Evolutionary conservation across 2,888 invertebrate species (phyloP).

Genomic region (Ashinkailepas kermadecensis): DNA sequence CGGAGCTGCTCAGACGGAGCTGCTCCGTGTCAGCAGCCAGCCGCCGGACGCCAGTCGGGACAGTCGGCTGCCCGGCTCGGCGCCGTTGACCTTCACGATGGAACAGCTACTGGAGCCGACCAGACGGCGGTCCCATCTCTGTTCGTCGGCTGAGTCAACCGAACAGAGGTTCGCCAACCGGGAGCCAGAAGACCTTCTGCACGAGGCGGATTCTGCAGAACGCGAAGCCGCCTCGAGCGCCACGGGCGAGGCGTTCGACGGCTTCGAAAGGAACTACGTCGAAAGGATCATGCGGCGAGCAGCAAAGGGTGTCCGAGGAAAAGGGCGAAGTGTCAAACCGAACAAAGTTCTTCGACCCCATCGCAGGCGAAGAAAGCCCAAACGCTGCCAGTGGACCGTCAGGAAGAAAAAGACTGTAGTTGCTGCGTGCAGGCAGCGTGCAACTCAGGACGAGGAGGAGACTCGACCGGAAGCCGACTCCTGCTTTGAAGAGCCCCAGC

Average conservation of each 20-base stretch:
- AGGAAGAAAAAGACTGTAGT: neutral
- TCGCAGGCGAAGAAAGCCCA: neutral
- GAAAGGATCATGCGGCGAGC: no score
- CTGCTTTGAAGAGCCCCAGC: neutral
- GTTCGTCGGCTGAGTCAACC: no score
- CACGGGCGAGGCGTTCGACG: no score
- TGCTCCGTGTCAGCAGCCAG: neutral
- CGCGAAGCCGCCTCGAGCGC: no score
- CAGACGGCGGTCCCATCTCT: no score
- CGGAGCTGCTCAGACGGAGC: neutral
- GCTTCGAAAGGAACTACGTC: no score
- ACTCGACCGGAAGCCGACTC: neutral
- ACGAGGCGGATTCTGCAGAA: no score
- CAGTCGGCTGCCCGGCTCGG: neutral
- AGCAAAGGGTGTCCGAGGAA: no score
- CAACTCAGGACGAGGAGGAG: neutral
- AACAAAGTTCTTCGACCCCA: neutral
- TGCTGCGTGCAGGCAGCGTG: neutral
- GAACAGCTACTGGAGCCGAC: no score
- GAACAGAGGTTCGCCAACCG: no score
- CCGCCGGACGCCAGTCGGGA: neutral
- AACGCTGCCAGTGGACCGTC: neutral
- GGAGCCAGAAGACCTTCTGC: no score
- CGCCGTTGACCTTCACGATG: no score
- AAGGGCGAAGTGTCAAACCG: neutral